Conservation (phyloP, 1,140 invertebrate genomes). For the Pectinophora gossypiella region DNA sequence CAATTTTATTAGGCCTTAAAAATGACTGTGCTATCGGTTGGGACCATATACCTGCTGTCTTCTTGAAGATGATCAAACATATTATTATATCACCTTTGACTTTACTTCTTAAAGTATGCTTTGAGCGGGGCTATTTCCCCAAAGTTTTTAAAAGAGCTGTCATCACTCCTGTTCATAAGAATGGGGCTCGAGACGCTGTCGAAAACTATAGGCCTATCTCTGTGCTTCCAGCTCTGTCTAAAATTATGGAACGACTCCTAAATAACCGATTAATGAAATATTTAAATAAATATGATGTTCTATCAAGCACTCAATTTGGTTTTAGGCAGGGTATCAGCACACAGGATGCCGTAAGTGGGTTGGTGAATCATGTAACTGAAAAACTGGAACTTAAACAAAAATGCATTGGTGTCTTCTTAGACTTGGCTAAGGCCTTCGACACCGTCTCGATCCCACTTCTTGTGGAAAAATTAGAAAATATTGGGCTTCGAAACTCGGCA, state of each 20-base stretch:
- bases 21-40: slow-evolving; percentile 14
- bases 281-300: neutral
- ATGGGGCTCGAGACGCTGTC: slow-evolving; percentile 6
- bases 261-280: neutral
- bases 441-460: too few relatives aligned
- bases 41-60: slow-evolving; percentile 9
- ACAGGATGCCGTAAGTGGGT: neutral
- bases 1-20: slow-evolving; percentile 8
- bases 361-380: neutral
- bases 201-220: slow-evolving; percentile 12
- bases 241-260: neutral
- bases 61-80: neutral
- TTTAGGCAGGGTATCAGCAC: neutral
- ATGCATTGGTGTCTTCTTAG: neutral
- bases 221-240: neutral
- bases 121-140: slow-evolving; percentile 8
- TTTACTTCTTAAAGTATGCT: slow-evolving; percentile 3
- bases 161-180: slow-evolving; percentile 10
- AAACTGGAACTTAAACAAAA: neutral
- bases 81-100: slow-evolving; percentile 1
- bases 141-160: slow-evolving; percentile 9
- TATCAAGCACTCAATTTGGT: neutral
- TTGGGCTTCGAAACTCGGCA: too few relatives aligned
- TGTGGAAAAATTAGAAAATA: too few relatives aligned
- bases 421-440: too few relatives aligned